Evolutionary conservation across 2,888 invertebrate species (phyloP).

Genomic region (Bibio marci): DNA sequence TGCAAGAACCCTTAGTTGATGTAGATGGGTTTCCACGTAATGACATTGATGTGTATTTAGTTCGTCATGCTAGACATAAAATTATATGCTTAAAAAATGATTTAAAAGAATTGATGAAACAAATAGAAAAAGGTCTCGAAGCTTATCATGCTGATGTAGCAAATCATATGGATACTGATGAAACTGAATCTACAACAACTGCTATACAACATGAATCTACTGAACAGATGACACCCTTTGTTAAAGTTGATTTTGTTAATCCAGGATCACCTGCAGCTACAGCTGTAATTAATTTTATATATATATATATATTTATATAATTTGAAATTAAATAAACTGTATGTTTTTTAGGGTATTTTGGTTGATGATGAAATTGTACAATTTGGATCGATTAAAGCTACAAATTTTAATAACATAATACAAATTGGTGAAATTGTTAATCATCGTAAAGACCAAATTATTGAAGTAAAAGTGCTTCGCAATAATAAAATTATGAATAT

Average conservation of each 20-base stretch:
- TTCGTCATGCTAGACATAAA: conserved; percentile 70
- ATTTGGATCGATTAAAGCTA: conserved; percentile 57
- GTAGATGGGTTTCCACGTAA: conserved; percentile 69
- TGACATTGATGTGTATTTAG: conserved; percentile 83
- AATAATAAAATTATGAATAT: conserved; percentile 34
- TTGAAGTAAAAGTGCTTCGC: conserved; percentile 37
- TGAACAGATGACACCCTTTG: conserved; percentile 35
- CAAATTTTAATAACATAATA: conserved; percentile 48
- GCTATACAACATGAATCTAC: conserved; percentile 4
- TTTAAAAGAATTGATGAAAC: conserved; percentile 63
- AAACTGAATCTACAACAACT: neutral
- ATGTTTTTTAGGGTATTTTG: conserved; percentile 51
- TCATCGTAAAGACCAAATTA: conserved; percentile 35
- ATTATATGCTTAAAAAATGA: conserved; percentile 88
- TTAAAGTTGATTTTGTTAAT: conserved; percentile 52
- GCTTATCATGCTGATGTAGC: conserved; percentile 18
- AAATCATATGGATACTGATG: conserved; percentile 9
- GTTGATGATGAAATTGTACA: conserved; percentile 52
- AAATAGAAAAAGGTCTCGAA: conserved; percentile 62
- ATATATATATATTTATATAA: neutral
- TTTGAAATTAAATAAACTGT: conserved; percentile 10
- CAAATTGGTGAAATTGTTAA: conserved; percentile 54
- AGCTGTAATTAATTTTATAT: conserved; percentile 39
- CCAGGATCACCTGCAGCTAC: conserved; percentile 66
- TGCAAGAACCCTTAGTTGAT: conserved; percentile 74